Conservation (phyloP, 2,113 vertebrate genomes). For the Phasianus colchicus region DNA sequence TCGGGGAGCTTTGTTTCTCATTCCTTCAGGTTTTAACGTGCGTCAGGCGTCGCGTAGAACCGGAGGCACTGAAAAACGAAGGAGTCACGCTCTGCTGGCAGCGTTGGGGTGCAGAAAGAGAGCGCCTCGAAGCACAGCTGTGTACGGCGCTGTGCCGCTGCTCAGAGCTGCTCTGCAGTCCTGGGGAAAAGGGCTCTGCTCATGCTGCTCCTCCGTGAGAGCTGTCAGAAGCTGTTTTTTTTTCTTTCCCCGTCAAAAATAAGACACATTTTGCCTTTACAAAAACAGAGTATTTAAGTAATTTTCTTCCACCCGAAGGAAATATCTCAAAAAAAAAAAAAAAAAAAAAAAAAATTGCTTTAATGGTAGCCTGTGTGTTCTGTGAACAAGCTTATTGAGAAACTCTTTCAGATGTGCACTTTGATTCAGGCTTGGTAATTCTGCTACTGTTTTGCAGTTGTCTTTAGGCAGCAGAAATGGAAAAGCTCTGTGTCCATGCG, state of each 20-base stretch:
- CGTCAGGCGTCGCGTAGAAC: background rate
- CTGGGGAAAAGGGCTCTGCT: background rate
- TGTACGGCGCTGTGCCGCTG: background rate
- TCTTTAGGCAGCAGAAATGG: slow-evolving; percentile 73
- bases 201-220: background rate
- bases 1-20: background rate
- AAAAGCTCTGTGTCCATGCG: slow-evolving; percentile 39
- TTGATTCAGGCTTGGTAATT: background rate
- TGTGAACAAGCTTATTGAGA: background rate
- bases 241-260: background rate
- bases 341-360: background rate
- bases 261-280: background rate
- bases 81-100: accelerated
- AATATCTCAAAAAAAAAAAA: background rate
- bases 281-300: background rate
- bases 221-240: background rate
- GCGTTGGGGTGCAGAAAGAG: background rate
- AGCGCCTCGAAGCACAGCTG: background rate
- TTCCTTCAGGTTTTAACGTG: background rate
- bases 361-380: accelerated
- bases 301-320: background rate
- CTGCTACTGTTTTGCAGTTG: slow-evolving; percentile 65
- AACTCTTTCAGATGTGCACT: background rate
- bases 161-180: background rate
- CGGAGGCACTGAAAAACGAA: background rate